A percentile compares a stretch with the other conserved stretches of the same genome.
phyloP scores from a whole-genome alignment of 2,797 vertebrate species.

The Ibycter americanus region DNA sequence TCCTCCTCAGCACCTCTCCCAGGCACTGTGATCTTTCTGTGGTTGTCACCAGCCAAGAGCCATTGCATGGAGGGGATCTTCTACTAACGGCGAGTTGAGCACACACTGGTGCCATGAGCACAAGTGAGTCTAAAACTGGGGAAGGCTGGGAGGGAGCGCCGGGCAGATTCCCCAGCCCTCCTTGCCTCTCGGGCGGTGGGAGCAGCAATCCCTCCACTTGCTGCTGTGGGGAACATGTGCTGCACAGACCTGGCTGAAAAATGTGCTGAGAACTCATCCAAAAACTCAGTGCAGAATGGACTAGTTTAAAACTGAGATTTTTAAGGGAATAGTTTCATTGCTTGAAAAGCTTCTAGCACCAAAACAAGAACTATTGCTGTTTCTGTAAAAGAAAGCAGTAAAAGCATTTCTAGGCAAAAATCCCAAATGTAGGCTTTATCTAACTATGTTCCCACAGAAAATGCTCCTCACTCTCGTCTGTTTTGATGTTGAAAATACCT shows the following conservation, averaged over 20 bases:
- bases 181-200: fast-evolving
- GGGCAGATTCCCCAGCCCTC: background rate
- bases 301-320: background rate
- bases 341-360: background rate
- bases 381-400: background rate
- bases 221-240: slow-evolving; percentile 3
- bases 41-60: background rate
- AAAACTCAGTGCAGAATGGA: background rate
- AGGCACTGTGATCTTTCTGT: background rate
- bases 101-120: background rate
- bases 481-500: slow-evolving; percentile 26
- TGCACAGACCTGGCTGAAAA: slow-evolving; percentile 18
- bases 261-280: background rate
- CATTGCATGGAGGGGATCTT: background rate
- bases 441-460: background rate
- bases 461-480: background rate
- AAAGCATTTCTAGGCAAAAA: background rate
- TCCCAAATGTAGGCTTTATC: background rate
- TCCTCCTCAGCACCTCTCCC: slow-evolving; percentile 9
- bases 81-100: background rate
- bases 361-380: background rate
- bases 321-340: slow-evolving; percentile 10
- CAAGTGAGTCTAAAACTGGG: background rate
- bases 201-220: background rate
- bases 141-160: background rate